These are phyloP conservation scores for Pogonomyrmex barbatus DNA, from an alignment of 1,140 invertebrate species.

Conservation along the genomic window DNA sequence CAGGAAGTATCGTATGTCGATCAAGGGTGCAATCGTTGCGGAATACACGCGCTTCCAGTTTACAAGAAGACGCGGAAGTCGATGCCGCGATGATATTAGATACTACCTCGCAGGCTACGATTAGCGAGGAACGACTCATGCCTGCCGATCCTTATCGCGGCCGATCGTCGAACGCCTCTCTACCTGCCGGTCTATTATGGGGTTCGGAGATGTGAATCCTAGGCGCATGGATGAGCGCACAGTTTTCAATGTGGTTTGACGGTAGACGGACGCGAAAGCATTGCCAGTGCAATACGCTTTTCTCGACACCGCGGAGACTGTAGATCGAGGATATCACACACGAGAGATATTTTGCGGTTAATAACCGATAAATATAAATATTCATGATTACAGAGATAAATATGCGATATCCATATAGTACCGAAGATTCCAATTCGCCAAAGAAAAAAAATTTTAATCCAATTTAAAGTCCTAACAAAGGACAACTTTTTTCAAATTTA, in stretches of 20 bases:
- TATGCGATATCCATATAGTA: not conserved
- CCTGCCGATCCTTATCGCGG: conserved; percentile 20
- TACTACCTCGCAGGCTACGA: conserved; percentile 38
- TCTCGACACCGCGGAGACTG: not conserved
- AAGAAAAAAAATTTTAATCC: not conserved
- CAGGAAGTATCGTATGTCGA: not conserved
- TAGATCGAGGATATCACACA: not conserved
- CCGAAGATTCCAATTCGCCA: not conserved
- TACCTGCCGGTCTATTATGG: conserved; percentile 30
- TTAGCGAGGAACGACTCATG: conserved; percentile 50
- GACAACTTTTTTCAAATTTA: not conserved
- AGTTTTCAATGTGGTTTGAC: conserved; percentile 29
- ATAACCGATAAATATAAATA: conserved; percentile 25
- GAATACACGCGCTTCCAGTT: conserved; percentile 32
- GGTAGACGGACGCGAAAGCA: conserved; percentile 24
- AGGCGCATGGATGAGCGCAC: conserved; percentile 8
- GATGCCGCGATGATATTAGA: conserved; percentile 51
- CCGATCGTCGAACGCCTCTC: conserved; percentile 33
- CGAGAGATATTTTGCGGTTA: conserved; percentile 1
- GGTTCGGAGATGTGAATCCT: conserved; percentile 33
- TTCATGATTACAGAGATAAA: conserved; percentile 6
- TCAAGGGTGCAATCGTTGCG: conserved; percentile 54
- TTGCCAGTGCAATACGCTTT: not conserved
- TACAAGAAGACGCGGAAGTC: conserved; percentile 62
- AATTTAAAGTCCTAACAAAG: conserved; percentile 10